Percentiles rank a stretch among this genome's conserved stretches.
Evolutionary conservation across 35 echinoderm and acorn worm species (phyloP).

Genomic region (Heliocidaris tuberculata): DNA sequence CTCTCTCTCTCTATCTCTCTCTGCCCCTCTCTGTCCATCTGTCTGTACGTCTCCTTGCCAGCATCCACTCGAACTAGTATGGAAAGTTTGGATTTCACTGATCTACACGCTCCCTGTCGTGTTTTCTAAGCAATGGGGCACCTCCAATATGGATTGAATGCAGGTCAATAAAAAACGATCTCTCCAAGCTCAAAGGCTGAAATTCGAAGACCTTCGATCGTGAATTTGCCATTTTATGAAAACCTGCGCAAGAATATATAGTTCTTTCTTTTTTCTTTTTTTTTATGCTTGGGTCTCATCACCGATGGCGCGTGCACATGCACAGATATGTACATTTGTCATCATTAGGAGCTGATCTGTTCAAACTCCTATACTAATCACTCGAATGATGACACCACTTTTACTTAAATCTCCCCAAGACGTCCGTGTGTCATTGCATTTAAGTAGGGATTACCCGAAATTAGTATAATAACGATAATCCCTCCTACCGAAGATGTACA

Average conservation of each 20-base stretch:
- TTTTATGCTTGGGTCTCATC: neutral
- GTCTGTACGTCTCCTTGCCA: neutral
- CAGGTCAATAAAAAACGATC: conserved; percentile 36
- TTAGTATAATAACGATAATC: no score
- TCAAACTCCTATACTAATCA: neutral
- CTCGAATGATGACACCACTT: neutral
- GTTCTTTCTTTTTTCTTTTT: neutral
- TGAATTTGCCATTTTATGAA: conserved; percentile 38
- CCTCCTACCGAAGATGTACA: no score
- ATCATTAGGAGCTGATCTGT: neutral
- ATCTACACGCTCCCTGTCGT: neutral
- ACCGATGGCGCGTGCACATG: neutral
- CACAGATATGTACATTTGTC: neutral
- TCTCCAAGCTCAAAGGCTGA: conserved; percentile 5
- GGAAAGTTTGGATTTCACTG: neutral
- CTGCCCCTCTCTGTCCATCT: no score
- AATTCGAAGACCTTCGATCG: conserved; percentile 39
- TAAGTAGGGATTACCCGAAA: no score
- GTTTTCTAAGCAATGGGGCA: conserved; percentile 1
- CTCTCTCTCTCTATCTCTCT: neutral
- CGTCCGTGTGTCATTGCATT: neutral
- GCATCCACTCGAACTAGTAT: neutral
- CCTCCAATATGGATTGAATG: conserved; percentile 3
- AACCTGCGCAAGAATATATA: neutral
- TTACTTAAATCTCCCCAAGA: neutral